Evolutionary conservation across 2,888 invertebrate genomes (phyloP), one percentile per base, ranked within the genome.

Genomic region (Pachycephus smyrnensis): DNA sequence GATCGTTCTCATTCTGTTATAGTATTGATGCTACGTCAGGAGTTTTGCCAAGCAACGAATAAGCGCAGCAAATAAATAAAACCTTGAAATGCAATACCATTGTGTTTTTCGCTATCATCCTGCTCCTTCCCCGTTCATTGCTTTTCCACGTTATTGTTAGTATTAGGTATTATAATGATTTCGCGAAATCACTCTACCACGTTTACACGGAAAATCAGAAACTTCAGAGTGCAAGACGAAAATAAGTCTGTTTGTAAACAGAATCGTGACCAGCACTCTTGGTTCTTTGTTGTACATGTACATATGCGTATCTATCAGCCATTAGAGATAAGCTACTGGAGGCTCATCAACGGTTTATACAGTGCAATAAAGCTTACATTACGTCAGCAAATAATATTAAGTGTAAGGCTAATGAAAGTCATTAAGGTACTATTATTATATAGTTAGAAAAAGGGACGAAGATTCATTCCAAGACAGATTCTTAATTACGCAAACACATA

Each of bases 391-490:
- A 2, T 55, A 23, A 55, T 23, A 9, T 9, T 23, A 23, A 23
- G 6, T 55, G 55, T 0, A 23, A 55, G 23, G 23, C 55, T 9
- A 55, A 4, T 4, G 40, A 40, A 40, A 15, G 4, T 40, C 4
- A 4, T 15, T 40, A 1, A 12, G 1, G 4, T 15, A 15, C 15
- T 40, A 4, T 15, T 40, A 0, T 6, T 4, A 0, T 4, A 40
- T 12, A 0, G 15, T 40, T 4, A 15, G 40, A 40, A 40, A 55
- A 23, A 2, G 15, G 55, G 6, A 23, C 15, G 55, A 55, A 55
- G 15, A 55, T 23, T 55, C 23, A 55, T 55, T 55, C 9, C 40
- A 1, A 23, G 15, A 15, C 9, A 0, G 55, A 55, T 55, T 9
- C 15, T 40, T 15, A 40, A 40, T 40, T 4, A 23, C 1, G 15